A percentile compares a stretch with the other conserved stretches of the same genome.
Evolutionary conservation across 2,888 invertebrate species (phyloP).

Genomic region (Keiferia lycopersicella): DNA sequence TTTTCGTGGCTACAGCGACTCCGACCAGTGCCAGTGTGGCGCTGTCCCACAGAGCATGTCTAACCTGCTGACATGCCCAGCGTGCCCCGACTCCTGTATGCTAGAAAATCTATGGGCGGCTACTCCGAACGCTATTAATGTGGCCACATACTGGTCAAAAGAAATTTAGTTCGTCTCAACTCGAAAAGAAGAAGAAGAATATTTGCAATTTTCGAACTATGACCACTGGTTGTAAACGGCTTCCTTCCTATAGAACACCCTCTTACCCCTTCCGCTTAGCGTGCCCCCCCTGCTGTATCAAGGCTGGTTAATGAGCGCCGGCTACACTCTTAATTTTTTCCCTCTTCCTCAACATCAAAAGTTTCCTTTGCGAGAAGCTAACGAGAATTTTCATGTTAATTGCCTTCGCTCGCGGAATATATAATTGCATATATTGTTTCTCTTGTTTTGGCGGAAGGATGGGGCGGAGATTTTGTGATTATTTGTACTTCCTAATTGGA

Average conservation of each 20-base stretch:
- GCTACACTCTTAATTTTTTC: constrained; percentile 68
- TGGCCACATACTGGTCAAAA: too few relatives aligned
- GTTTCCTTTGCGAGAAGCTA: constrained; percentile 73
- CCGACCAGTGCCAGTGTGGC: too few relatives aligned
- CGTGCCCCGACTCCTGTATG: too few relatives aligned
- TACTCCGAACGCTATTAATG: too few relatives aligned
- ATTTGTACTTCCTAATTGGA: constrained; percentile 61
- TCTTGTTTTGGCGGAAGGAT: constrained; percentile 56
- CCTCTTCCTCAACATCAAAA: constrained; percentile 74
- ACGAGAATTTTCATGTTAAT: constrained; percentile 77
- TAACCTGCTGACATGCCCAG: too few relatives aligned
- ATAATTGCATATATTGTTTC: constrained; percentile 77
- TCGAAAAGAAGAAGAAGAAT: too few relatives aligned
- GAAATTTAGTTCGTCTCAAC: too few relatives aligned
- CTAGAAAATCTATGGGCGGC: too few relatives aligned
- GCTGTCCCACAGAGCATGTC: too few relatives aligned
- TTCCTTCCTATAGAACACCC: background rate
- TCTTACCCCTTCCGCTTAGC: background rate
- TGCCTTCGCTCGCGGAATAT: constrained; percentile 68
- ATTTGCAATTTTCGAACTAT: too few relatives aligned
- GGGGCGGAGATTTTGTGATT: constrained; percentile 62
- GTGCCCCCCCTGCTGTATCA: constrained; percentile 37
- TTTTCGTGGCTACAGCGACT: too few relatives aligned
- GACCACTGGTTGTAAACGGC: background rate
- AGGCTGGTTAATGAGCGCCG: constrained; percentile 73